phyloP scores from a whole-genome alignment of 1,140 invertebrate species.

The Drosophila arawakana region DNA sequence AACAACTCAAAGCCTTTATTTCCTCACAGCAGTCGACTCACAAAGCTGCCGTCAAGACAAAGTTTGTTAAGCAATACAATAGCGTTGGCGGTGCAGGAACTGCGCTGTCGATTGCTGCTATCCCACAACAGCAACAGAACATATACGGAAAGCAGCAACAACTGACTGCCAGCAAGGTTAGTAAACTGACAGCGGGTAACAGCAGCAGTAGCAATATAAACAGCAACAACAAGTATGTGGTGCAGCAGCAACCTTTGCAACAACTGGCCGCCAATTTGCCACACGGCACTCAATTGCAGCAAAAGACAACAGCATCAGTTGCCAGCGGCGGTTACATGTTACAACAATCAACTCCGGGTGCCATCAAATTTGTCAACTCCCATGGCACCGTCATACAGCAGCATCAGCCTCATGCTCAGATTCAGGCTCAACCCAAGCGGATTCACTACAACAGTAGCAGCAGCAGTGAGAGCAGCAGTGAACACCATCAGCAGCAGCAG shows the following conservation, averaged over 20 bases:
- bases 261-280: slow-evolving; percentile 65
- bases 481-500: slow-evolving; percentile 25
- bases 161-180: slow-evolving; percentile 58
- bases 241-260: slow-evolving; percentile 64
- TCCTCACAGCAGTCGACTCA: slow-evolving; percentile 53
- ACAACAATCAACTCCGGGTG: slow-evolving; percentile 59
- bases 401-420: slow-evolving; percentile 67
- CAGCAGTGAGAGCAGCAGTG: slow-evolving; percentile 60
- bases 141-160: slow-evolving; percentile 55
- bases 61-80: slow-evolving; percentile 77
- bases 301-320: slow-evolving; percentile 54
- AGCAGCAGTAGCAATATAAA: slow-evolving; percentile 23
- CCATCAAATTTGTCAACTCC: slow-evolving; percentile 83
- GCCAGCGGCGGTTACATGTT: slow-evolving; percentile 55
- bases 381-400: slow-evolving; percentile 78
- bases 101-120: slow-evolving; percentile 64
- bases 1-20: slow-evolving; percentile 72
- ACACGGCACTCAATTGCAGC: slow-evolving; percentile 77
- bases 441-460: slow-evolving; percentile 67
- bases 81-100: slow-evolving; percentile 39
- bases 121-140: slow-evolving; percentile 62
- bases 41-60: slow-evolving; percentile 56
- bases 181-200: slow-evolving; percentile 50
- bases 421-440: slow-evolving; percentile 39
- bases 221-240: slow-evolving; percentile 59